These are phyloP conservation scores for Heliconius cydno DNA, from an alignment of 2,888 invertebrate species.

Conservation along the genomic window DNA sequence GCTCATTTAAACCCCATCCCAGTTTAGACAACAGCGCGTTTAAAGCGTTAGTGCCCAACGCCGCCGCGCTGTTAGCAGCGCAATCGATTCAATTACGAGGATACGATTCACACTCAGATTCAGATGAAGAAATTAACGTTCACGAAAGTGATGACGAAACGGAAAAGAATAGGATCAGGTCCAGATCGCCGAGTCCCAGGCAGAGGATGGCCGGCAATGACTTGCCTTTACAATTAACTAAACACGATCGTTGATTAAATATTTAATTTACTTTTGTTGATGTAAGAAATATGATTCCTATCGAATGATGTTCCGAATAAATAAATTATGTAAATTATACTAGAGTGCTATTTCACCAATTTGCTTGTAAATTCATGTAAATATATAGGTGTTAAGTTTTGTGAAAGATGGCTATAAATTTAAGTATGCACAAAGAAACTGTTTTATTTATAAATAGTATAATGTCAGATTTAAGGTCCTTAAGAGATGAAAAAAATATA, in stretches of 20 bases:
- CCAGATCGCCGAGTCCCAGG: constrained; percentile 77
- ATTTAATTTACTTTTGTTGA: constrained; percentile 62
- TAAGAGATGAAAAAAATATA: constrained; percentile 35
- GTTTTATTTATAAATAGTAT: constrained; percentile 47
- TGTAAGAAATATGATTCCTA: constrained; percentile 69
- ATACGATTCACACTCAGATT: constrained; percentile 83
- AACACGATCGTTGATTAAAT: constrained; percentile 85
- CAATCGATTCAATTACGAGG: constrained; percentile 77
- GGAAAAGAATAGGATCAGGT: constrained; percentile 72
- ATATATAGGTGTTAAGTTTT: constrained; percentile 69
- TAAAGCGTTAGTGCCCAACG: constrained; percentile 88
- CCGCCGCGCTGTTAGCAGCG: constrained; percentile 82
- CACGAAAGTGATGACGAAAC: constrained; percentile 88
- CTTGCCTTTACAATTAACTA: constrained; percentile 88
- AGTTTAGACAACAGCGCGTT: constrained; percentile 93
- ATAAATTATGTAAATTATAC: constrained; percentile 67
- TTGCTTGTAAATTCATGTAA: constrained; percentile 75
- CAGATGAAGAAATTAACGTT: constrained; percentile 93
- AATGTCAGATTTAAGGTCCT: constrained; percentile 41
- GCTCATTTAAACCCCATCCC: constrained; percentile 77
- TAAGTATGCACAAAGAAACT: constrained; percentile 69
- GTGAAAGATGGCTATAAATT: constrained; percentile 61
- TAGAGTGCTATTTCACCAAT: constrained; percentile 57
- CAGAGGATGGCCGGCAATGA: constrained; percentile 66
- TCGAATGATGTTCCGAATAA: constrained; percentile 67